Evolutionary conservation across 2,888 invertebrate species (phyloP), one percentile per base, ranked within the genome.

Genomic region (Teinopalpus imperialis): DNA sequence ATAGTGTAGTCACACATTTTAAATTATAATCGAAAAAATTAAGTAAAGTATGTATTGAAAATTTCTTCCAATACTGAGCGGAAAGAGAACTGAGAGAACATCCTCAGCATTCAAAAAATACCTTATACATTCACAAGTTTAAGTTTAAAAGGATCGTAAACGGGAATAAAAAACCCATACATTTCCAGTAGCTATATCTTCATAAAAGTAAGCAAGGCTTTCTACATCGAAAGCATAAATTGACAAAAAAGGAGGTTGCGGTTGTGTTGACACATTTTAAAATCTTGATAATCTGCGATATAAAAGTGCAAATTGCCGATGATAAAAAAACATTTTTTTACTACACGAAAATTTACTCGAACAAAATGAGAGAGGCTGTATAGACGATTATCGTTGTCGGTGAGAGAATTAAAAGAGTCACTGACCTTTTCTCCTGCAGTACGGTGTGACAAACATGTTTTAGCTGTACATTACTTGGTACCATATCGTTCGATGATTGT

Each of bases 281-380:
- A 37, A 45, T 40, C 39, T 39, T 24, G 39, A 45, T 45, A 45
- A 45, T 40, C 45, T 21, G 4, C 20, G 27, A 44, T 16, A 44
- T 31, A 24, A 27, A 39, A 27, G 32, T 45, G 45, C 45, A 34
- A 45, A 45, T 45, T 45, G 45, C 32, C 39, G 26, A 10, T 12
- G 16, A 16, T 16, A 16, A 26, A 43, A 43, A 43, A 43, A 21
- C 3, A 26, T 20, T 12, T 35, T 18, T 20, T 16, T 9, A 9
- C 13, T n/a, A 20, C 16, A 16, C 6, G 29, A 29, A n/a, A 21
- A 34, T 23, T 23, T 9, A 20, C n/a, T 16, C 43, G 18, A 2
- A 43, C 32, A 42, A 42, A 34, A 42, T 18, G 20, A 20, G 29
- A 26, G 41, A 23, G 41, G 32, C 41, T 35, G 29, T 29, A 36